phyloP scores from a whole-genome alignment of 1,140 invertebrate species.

The Hylyphantes graminicola region DNA sequence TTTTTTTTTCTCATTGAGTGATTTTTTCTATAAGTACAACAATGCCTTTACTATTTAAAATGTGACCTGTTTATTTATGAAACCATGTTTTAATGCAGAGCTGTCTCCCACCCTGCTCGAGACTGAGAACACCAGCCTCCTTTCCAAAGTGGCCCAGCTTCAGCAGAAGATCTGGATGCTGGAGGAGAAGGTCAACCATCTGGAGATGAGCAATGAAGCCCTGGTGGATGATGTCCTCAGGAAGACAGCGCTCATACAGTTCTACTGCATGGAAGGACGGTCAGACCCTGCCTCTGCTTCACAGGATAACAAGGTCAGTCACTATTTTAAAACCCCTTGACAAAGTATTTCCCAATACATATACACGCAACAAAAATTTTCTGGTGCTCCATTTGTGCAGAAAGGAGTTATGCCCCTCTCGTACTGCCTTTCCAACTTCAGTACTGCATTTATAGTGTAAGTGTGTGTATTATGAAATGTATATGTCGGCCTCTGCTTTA shows the following conservation, averaged over 20 bases:
- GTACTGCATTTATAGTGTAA: too few relatives aligned
- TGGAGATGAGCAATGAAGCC: slow-evolving; percentile 71
- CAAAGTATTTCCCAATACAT: too few relatives aligned
- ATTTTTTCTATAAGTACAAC: too few relatives aligned
- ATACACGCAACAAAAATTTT: too few relatives aligned
- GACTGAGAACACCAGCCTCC: slow-evolving; percentile 68
- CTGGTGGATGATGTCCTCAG: slow-evolving; percentile 72
- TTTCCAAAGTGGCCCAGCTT: slow-evolving; percentile 68
- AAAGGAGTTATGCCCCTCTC: too few relatives aligned
- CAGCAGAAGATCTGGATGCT: slow-evolving; percentile 72
- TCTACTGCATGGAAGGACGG: slow-evolving; percentile 72
- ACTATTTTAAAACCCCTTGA: background rate
- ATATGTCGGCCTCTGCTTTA: slow-evolving; percentile 21
- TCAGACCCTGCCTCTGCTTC: slow-evolving; percentile 37
- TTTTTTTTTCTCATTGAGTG: too few relatives aligned
- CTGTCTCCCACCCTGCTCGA: slow-evolving; percentile 57
- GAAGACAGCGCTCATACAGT: slow-evolving; percentile 71
- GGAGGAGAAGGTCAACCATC: slow-evolving; percentile 71
- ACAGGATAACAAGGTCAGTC: background rate
- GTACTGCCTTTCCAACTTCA: too few relatives aligned
- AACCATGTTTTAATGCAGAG: too few relatives aligned
- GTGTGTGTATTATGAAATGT: too few relatives aligned
- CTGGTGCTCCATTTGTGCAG: too few relatives aligned
- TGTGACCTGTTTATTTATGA: too few relatives aligned
- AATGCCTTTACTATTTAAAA: too few relatives aligned